Conservation (phyloP, 2,797 vertebrate genomes). For the Erethizon dorsatum region DNA sequence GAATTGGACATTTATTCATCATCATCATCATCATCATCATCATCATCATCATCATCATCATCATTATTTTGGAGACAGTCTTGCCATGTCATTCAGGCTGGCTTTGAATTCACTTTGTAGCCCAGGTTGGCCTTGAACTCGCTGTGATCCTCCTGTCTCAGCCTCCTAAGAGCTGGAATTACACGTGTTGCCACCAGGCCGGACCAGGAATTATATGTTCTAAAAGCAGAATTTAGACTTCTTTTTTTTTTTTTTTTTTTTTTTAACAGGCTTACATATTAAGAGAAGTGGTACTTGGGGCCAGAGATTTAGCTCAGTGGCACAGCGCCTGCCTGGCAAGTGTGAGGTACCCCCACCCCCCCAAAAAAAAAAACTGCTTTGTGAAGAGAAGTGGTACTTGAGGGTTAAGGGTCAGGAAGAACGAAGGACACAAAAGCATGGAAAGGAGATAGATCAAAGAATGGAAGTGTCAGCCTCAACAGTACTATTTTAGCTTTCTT, state of each 20-base stretch:
- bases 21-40: too few relatives aligned
- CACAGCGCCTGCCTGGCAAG: too few relatives aligned
- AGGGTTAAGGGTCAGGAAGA: background rate
- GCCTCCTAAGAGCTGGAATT: background rate
- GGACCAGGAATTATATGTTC: background rate
- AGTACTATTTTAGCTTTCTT: background rate
- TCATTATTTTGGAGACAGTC: background rate
- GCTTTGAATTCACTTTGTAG: background rate
- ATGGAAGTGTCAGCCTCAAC: background rate
- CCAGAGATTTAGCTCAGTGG: too few relatives aligned
- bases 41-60: background rate
- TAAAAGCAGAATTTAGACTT: slow-evolving; percentile 29
- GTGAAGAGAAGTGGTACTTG: background rate
- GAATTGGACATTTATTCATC: background rate
- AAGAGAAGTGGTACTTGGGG: background rate
- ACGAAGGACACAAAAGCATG: background rate
- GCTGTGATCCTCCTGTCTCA: background rate
- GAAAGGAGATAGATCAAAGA: background rate
- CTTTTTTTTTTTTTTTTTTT: background rate
- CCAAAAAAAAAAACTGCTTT: too few relatives aligned
- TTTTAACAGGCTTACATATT: background rate
- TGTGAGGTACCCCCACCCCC: too few relatives aligned
- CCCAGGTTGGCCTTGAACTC: background rate
- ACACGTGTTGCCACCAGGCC: background rate
- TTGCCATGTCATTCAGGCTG: background rate